Evolutionary conservation across 2,888 invertebrate species (phyloP), one percentile per base, ranked within the genome.

Genomic region (Automeris io): DNA sequence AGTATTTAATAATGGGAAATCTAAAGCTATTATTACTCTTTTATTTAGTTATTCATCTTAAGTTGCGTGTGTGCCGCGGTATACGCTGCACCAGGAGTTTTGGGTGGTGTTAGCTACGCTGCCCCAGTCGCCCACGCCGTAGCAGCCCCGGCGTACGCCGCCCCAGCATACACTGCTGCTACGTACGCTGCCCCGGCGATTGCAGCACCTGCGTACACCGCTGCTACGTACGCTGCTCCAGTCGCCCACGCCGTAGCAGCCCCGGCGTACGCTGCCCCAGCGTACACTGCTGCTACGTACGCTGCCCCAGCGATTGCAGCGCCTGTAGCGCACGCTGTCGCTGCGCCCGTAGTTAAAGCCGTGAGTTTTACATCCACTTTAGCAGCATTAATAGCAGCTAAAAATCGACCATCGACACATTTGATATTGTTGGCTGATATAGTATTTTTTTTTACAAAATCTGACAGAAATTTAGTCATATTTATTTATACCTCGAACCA

Each of bases 51-150:
- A 57, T 72, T 83, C 36, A 59, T 80, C 43, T 59, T 82, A 48
- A 70, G 72, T 58, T 78, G 79, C 57, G 80, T 71, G 71, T 77
- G 76, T 57, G 79, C 71, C 37, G 61, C 61, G 53, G 78, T 62
- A 54, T 47, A 60, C 47, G 79, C 74, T 9, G 76, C 71, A 50
- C 75, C 77, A n/a, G 76, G 68, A 11, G 42, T 70, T 42, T 52
- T 62, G 45, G 73, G 60, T 50, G 57, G 64, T 18, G n/a, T 54
- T 24, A 64, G 61, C 6, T 54, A 59, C 25, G 46, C 39, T 2
- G 42, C 54, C 0, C 42, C 40, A 0, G 39, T 34, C 24, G 40
- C 31, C 1, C 42, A 39, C n/a, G 37, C 44, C 1, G 24, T 37
- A 5, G 47, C 49, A 8, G 43, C 77, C 1, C 68, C 72, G 18